These are phyloP conservation scores for Dasypus novemcinctus DNA, from an alignment of 2,113 vertebrate genomes.

Conservation along the genomic window DNA sequence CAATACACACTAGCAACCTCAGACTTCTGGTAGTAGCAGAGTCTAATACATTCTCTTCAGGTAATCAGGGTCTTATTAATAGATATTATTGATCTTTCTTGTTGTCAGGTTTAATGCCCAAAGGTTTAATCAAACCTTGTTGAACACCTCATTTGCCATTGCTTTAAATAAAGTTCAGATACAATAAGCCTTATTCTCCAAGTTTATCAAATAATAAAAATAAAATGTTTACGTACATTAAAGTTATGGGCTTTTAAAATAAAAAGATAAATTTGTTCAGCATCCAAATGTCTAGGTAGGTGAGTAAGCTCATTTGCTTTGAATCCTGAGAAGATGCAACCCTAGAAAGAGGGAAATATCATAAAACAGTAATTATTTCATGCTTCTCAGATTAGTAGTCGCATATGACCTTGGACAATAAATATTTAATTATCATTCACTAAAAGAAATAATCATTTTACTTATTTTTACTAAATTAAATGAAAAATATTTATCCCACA, in stretches of 20 bases:
- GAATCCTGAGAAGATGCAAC: slow-evolving; percentile 78
- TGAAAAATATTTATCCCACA: background rate
- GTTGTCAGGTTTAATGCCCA: background rate
- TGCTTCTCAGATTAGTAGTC: background rate
- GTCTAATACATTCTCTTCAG: background rate
- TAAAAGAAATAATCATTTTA: background rate
- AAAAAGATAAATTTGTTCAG: slow-evolving; percentile 74
- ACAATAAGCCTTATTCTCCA: slow-evolving; percentile 30
- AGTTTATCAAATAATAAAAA: slow-evolving; percentile 30
- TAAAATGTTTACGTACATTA: slow-evolving; percentile 70
- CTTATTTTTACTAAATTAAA: slow-evolving; percentile 15
- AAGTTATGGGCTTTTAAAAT: slow-evolving; percentile 75
- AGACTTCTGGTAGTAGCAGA: background rate
- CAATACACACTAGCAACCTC: background rate
- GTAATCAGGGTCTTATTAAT: background rate
- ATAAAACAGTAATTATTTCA: slow-evolving; percentile 37
- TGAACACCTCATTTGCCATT: background rate
- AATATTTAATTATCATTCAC: background rate
- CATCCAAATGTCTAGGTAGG: slow-evolving; percentile 79
- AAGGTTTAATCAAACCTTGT: slow-evolving; percentile 35
- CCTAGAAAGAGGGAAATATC: slow-evolving; percentile 67
- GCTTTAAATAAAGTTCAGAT: slow-evolving; percentile 26
- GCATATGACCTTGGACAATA: background rate
- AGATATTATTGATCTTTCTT: background rate
- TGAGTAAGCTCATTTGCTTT: slow-evolving; percentile 60